These are phyloP conservation scores for Coreius guichenoti DNA, from an alignment of 2,797 vertebrate genomes.

Conservation along the genomic window DNA sequence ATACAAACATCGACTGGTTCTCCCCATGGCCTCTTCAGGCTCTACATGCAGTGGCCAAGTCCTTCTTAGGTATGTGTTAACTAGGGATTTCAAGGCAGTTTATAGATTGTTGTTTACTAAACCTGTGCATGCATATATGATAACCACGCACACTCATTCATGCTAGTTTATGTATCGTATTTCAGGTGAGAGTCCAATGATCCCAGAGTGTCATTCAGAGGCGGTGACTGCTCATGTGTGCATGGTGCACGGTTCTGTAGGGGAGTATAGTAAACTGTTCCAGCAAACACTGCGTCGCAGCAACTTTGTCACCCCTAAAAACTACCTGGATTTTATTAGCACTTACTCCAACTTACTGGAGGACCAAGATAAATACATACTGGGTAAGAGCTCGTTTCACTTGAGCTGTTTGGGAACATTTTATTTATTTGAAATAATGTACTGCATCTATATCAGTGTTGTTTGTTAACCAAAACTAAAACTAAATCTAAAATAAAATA, in stretches of 20 bases:
- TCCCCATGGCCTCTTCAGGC: slow-evolving; percentile 94
- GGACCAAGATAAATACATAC: slow-evolving; percentile 88
- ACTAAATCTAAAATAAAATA: background rate
- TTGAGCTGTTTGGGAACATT: slow-evolving; percentile 8
- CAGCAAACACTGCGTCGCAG: slow-evolving; percentile 89
- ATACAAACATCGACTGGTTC: slow-evolving; percentile 98
- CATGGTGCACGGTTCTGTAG: slow-evolving; percentile 89
- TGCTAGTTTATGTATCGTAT: background rate
- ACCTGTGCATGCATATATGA: background rate
- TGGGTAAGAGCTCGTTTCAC: slow-evolving; percentile 76
- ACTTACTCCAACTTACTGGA: slow-evolving; percentile 87
- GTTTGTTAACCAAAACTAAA: background rate
- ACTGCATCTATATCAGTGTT: background rate
- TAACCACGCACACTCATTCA: background rate
- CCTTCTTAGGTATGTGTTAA: slow-evolving; percentile 85
- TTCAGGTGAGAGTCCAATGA: slow-evolving; percentile 82
- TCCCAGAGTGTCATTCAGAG: slow-evolving; percentile 75
- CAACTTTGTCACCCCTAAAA: slow-evolving; percentile 96
- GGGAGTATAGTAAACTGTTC: slow-evolving; percentile 86
- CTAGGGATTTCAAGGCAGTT: background rate
- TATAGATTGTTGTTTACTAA: background rate
- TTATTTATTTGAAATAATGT: slow-evolving; percentile 7
- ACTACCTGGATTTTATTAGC: slow-evolving; percentile 93
- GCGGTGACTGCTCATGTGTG: slow-evolving; percentile 86
- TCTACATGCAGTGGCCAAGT: slow-evolving; percentile 89